Conservation (phyloP, 1,140 invertebrate species). For the Diorhabda elongata region DNA sequence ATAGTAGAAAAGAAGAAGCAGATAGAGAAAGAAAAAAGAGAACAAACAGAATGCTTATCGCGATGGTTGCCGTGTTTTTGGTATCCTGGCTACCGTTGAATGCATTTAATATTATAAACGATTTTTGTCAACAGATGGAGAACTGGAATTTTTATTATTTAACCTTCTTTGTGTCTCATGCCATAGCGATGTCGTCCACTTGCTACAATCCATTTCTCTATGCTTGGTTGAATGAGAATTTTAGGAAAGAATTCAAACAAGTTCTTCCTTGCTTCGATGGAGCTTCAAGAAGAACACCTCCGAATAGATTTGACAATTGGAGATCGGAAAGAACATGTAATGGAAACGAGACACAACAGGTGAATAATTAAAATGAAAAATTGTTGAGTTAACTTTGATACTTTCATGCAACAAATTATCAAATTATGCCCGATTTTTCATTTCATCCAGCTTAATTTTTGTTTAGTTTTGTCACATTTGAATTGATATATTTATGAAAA, state of each 20-base stretch:
- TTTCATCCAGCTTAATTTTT: too few species aligned
- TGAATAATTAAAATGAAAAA: not conserved
- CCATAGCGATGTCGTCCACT: conserved; percentile 91
- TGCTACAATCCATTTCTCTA: conserved; percentile 91
- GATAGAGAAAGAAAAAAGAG: conserved; percentile 69
- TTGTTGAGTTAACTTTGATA: too few species aligned
- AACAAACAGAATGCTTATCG: conserved; percentile 92
- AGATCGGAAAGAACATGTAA: conserved; percentile 67
- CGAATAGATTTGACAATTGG: conserved; percentile 47
- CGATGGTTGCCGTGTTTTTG: conserved; percentile 94
- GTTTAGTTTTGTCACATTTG: too few species aligned
- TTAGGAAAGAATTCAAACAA: conserved; percentile 92
- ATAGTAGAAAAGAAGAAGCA: conserved; percentile 70
- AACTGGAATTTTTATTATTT: conserved; percentile 81
- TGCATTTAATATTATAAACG: conserved; percentile 80
- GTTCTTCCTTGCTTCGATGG: conserved; percentile 71
- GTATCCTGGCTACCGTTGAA: conserved; percentile 94
- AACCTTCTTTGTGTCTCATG: conserved; percentile 84
- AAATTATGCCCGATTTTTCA: too few species aligned
- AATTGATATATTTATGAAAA: too few species aligned
- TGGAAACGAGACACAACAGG: conserved; percentile 67
- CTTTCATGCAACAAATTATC: too few species aligned
- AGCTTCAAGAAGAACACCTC: conserved; percentile 47
- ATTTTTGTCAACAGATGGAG: conserved; percentile 67
- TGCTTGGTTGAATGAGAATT: conserved; percentile 98